These are phyloP conservation scores for Bambusicola thoracicus DNA, from an alignment of 2,113 vertebrate species.

Conservation along the genomic window DNA sequence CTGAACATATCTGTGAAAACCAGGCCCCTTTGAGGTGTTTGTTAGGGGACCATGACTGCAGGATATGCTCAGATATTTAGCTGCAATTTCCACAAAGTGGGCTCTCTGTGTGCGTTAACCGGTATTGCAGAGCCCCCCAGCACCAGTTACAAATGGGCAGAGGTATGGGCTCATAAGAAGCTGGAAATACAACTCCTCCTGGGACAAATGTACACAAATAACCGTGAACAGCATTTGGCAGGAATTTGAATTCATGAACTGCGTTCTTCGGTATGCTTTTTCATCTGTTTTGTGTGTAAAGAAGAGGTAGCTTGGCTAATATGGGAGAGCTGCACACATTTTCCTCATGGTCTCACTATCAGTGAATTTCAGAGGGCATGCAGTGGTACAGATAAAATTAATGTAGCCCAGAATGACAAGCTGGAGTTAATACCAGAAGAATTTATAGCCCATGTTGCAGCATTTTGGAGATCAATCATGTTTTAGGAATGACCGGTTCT, in stretches of 20 bases:
- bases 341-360: neutral
- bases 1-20: neutral
- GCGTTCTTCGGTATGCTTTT: neutral
- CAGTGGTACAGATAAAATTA: neutral
- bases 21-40: neutral
- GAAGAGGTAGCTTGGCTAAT: accelerated
- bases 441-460: neutral
- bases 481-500: neutral
- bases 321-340: accelerated
- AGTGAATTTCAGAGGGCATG: neutral
- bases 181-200: neutral
- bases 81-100: neutral
- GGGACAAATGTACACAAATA: neutral
- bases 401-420: neutral
- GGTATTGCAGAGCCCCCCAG: accelerated
- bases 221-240: neutral
- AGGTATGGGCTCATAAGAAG: neutral
- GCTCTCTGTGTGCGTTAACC: neutral
- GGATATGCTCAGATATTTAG: neutral
- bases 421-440: neutral
- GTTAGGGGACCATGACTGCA: neutral
- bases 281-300: neutral
- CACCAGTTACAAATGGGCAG: neutral
- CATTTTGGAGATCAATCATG: neutral
- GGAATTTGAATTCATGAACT: neutral